These are phyloP conservation scores for Drosophila erecta DNA, from an alignment of 1,140 invertebrate genomes.

Conservation along the genomic window DNA sequence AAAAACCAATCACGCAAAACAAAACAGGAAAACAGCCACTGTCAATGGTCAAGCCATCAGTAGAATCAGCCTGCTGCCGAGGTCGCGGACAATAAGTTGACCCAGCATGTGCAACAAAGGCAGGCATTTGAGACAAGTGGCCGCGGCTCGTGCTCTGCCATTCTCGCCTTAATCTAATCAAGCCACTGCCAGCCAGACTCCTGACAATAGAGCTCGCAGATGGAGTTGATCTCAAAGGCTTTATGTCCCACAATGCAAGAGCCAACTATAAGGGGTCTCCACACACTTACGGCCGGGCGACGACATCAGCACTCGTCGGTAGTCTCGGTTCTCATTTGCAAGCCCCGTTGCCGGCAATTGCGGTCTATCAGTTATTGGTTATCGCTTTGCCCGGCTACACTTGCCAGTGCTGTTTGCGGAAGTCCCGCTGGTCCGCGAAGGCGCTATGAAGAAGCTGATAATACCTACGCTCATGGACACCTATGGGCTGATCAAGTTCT, in stretches of 20 bases:
- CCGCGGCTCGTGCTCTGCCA: conserved; percentile 46
- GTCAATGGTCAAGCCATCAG: conserved; percentile 24
- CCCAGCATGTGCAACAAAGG: conserved; percentile 6
- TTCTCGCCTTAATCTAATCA: conserved; percentile 65
- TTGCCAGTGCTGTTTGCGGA: conserved; percentile 31
- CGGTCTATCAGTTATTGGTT: conserved; percentile 74
- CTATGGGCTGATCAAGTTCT: conserved; percentile 80
- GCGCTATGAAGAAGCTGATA: conserved; percentile 75
- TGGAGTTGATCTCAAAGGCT: conserved; percentile 19
- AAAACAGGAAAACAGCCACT: conserved; percentile 21
- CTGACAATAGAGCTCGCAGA: conserved; percentile 27
- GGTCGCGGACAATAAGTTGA: conserved; percentile 15
- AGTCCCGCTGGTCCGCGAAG: neutral
- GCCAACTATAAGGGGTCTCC: conserved; percentile 14
- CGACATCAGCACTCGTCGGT: conserved; percentile 33
- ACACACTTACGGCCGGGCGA: conserved; percentile 53
- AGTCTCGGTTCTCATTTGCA: conserved; percentile 53
- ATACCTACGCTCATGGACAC: conserved; percentile 78
- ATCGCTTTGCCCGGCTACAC: conserved; percentile 71
- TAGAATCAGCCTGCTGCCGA: neutral
- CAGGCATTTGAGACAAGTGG: conserved; percentile 13
- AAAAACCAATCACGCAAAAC: conserved; percentile 50
- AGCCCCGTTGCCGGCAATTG: conserved; percentile 41
- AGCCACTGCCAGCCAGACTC: conserved; percentile 40
- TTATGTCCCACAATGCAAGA: conserved; percentile 58